These are phyloP conservation scores for Sander vitreus DNA, from an alignment of 2,113 vertebrate genomes.

Conservation along the genomic window DNA sequence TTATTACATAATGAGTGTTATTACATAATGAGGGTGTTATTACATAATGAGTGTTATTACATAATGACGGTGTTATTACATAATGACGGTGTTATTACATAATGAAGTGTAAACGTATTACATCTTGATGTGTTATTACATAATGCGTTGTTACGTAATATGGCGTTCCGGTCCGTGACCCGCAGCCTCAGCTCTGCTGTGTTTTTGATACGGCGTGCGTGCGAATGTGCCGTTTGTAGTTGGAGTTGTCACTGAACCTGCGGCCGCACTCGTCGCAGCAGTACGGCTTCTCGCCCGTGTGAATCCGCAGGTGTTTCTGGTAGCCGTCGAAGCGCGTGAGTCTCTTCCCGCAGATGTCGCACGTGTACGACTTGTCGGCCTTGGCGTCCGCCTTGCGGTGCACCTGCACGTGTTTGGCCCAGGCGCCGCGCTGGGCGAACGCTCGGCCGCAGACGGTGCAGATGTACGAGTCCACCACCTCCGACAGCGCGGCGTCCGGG, in stretches of 20 bases:
- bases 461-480: constrained; percentile 50
- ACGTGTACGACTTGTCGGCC: constrained; percentile 56
- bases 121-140: too few relatives aligned
- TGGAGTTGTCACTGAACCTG: constrained; percentile 71
- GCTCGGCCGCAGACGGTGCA: constrained; percentile 59
- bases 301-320: constrained; percentile 68
- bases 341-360: constrained; percentile 68
- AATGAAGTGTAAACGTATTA: too few relatives aligned
- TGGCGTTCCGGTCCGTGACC: too few relatives aligned
- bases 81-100: too few relatives aligned
- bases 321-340: constrained; percentile 66
- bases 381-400: constrained; percentile 26
- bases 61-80: too few relatives aligned
- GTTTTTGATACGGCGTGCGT: constrained; percentile 20
- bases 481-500: not conserved
- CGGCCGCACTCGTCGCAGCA: constrained; percentile 58
- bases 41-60: too few relatives aligned
- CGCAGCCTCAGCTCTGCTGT: constrained; percentile 20
- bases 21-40: too few relatives aligned
- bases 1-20: too few relatives aligned
- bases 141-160: too few relatives aligned
- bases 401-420: constrained; percentile 58
- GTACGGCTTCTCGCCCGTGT: constrained; percentile 73
- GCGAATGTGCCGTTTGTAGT: constrained; percentile 67
- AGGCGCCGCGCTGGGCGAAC: constrained; percentile 53